These are phyloP conservation scores for Harpalus rubripes DNA, from an alignment of 2,888 invertebrate species.

Conservation along the genomic window DNA sequence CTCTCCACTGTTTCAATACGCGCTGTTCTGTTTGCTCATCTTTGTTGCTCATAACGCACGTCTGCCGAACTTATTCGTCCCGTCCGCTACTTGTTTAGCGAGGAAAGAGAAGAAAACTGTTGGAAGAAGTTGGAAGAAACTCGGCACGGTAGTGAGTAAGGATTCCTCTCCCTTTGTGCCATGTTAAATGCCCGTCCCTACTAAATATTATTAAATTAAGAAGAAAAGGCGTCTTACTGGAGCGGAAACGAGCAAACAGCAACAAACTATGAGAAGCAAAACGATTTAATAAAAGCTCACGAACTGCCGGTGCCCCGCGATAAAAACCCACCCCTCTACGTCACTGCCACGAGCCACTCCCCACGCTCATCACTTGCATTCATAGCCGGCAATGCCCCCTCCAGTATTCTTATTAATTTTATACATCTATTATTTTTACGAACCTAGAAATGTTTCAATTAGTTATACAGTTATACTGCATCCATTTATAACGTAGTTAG, in stretches of 20 bases:
- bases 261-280: conserved; percentile 70
- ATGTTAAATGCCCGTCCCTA: conserved; percentile 74
- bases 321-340: conserved; percentile 33
- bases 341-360: conserved; percentile 65
- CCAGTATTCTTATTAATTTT: conserved; percentile 53
- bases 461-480: conserved; percentile 40
- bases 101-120: conserved; percentile 72
- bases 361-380: conserved; percentile 51
- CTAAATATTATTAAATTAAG: conserved; percentile 76
- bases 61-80: conserved; percentile 73
- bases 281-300: conserved; percentile 71
- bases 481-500: conserved; percentile 52
- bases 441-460: conserved; percentile 45
- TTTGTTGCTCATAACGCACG: conserved; percentile 71
- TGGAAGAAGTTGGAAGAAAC: conserved; percentile 74
- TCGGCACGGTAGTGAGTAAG: conserved; percentile 52
- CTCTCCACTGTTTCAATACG: conserved; percentile 69
- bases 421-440: conserved; percentile 57
- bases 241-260: conserved; percentile 72
- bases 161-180: conserved; percentile 34
- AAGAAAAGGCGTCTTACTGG: conserved; percentile 75
- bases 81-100: conserved; percentile 71
- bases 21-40: conserved; percentile 69
- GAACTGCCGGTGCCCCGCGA: conserved; percentile 59
- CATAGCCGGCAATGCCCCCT: conserved; percentile 21